These are phyloP conservation scores for Pampus argenteus DNA, from an alignment of 2,797 vertebrate genomes.

Conservation along the genomic window DNA sequence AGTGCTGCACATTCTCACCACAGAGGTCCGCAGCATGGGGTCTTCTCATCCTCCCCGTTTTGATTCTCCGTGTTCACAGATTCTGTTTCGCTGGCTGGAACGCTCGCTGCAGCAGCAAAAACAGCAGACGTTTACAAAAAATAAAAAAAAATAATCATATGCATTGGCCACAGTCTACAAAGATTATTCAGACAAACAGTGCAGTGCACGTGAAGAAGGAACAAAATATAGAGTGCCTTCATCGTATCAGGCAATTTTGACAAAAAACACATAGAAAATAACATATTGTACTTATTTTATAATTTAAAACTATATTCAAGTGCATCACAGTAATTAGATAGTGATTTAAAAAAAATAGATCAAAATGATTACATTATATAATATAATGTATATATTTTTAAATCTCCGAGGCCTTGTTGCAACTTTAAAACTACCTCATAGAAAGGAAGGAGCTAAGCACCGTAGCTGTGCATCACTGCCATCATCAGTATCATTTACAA, in stretches of 20 bases:
- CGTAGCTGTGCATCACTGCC: slow-evolving; percentile 60
- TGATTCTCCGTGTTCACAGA: slow-evolving; percentile 97
- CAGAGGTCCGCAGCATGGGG: slow-evolving; percentile 90
- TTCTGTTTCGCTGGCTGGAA: slow-evolving; percentile 95
- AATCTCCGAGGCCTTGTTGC: not conserved
- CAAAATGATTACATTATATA: not conserved
- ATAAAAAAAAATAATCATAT: slow-evolving; percentile 13
- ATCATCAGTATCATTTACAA: slow-evolving; percentile 71
- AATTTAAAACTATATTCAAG: not conserved
- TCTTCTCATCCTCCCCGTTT: slow-evolving; percentile 90
- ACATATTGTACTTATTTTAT: not conserved
- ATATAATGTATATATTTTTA: not conserved
- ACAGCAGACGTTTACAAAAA: slow-evolving; percentile 40
- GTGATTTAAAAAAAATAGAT: slow-evolving; percentile 5
- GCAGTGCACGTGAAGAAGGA: slow-evolving; percentile 6
- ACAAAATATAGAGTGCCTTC: slow-evolving; percentile 4
- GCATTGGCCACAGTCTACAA: not conserved
- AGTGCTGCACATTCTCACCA: slow-evolving; percentile 87
- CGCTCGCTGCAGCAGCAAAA: slow-evolving; percentile 88
- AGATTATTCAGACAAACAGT: slow-evolving; percentile 29
- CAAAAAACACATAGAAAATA: slow-evolving; percentile 7
- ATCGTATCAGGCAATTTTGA: slow-evolving; percentile 13
- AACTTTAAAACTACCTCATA: slow-evolving; percentile 31
- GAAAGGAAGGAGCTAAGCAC: slow-evolving; percentile 29
- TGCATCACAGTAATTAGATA: slow-evolving; percentile 11